Base-by-base conservation (phyloP, 2,888 invertebrate species). In the Melipona bicolor region DNA sequence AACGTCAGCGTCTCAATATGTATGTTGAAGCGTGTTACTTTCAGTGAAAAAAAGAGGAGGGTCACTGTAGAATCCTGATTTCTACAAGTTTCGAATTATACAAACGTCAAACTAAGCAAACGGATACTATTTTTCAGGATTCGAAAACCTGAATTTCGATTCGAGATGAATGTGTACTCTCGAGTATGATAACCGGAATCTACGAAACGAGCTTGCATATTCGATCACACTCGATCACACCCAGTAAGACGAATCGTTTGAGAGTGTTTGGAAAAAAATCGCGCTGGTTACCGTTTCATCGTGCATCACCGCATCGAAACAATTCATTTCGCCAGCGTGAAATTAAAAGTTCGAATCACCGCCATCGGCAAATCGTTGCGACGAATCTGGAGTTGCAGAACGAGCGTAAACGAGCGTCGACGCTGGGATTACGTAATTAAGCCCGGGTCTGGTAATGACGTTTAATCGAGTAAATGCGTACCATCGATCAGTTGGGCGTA, bases 161-260 rank as follows among this genome's bases (percentile, higher is more conserved):
- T 36, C 6, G 6, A 36, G 9, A 36, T 36, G 9, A 1, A 36
- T 1, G 43, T 43, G 9, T 43, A 43, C 43, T 43, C 9, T 43
- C 43, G 43, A 43, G 9, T 9, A 1, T 9, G 43, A 43, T 43
- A 43, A 43, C 43, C 9, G 43, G 43, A 43, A 11, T 43, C 43
- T 9, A 43, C 43, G 43, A 9, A 43, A 43, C 43, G 43, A 9
- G 9, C 4, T 32, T 43, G 43, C 43, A 2, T 43, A 11, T 43
- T 43, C 43, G 9, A 36, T 24, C 24, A 24, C 24, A 24, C 36
- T 36, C 6, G 36, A 43, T 43, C 43, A 1, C 43, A 43, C 0
- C 9, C 9, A 85, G 83, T 88, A 85, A 85, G 84, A 87, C 79
- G 86, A 88, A 87, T 88, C 67, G 83, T 64, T 83, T 86, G 75